These are phyloP conservation scores for Bhutanitis thaidina DNA, from an alignment of 2,888 invertebrate genomes.

Conservation along the genomic window DNA sequence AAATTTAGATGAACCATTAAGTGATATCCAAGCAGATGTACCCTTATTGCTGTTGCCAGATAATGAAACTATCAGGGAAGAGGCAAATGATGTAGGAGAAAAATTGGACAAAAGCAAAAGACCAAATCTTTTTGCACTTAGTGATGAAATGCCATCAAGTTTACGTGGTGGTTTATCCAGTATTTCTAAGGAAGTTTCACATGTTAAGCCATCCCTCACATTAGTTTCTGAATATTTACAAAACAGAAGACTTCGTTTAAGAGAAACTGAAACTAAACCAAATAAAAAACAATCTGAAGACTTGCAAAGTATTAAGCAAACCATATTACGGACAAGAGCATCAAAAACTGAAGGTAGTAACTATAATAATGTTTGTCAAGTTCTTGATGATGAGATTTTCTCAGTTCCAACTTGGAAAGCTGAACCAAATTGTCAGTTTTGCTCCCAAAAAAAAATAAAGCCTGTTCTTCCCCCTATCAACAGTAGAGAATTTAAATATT, in stretches of 20 bases:
- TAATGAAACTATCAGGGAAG: conserved; percentile 45
- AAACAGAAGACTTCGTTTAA: conserved; percentile 54
- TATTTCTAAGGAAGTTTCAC: conserved; percentile 32
- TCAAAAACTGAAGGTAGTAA: conserved; percentile 54
- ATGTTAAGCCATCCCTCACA: conserved; percentile 50
- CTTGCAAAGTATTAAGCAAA: conserved; percentile 57
- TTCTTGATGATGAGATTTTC: conserved; percentile 58
- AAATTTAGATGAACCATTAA: conserved; percentile 46
- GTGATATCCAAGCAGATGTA: conserved; percentile 53
- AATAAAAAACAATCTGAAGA: conserved; percentile 47
- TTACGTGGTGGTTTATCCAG: conserved; percentile 45
- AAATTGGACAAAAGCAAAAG: conserved; percentile 48
- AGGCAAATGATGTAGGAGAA: conserved; percentile 33
- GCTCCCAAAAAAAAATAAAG: conserved; percentile 24
- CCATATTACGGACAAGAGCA: conserved; percentile 52
- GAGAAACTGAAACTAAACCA: conserved; percentile 40
- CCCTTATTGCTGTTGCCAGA: conserved; percentile 48
- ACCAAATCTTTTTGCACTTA: conserved; percentile 63
- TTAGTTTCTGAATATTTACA: conserved; percentile 66
- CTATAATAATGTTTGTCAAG: conserved; percentile 51
- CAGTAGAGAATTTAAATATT: conserved; percentile 31
- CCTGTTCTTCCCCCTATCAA: conserved; percentile 16
- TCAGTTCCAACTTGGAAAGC: conserved; percentile 63
- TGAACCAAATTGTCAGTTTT: conserved; percentile 40
- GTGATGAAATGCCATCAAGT: conserved; percentile 68